Evolutionary conservation across 2,113 vertebrate genomes (phyloP).

Genomic region (Garra rufa): DNA sequence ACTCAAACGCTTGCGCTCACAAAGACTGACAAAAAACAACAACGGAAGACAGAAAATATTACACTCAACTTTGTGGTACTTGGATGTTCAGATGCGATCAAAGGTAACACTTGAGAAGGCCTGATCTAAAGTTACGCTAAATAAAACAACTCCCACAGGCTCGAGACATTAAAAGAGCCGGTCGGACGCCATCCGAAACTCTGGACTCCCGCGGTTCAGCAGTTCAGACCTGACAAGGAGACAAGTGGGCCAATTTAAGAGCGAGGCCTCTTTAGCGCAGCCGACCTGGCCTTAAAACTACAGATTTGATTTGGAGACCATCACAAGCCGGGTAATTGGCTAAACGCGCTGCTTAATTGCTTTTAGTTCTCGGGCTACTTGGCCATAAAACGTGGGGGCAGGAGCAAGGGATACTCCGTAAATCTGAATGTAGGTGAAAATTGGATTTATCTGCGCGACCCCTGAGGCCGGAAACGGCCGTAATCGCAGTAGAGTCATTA

Average conservation of each 20-base stretch:
- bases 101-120: background rate
- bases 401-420: conserved; percentile 31
- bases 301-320: conserved; percentile 59
- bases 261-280: conserved; percentile 52
- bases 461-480: conserved; percentile 51
- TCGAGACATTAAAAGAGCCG: background rate
- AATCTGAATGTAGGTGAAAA: conserved; percentile 59
- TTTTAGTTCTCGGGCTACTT: conserved; percentile 51
- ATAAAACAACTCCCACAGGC: background rate
- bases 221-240: conserved; percentile 59
- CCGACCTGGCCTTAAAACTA: conserved; percentile 50
- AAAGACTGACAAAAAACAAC: background rate
- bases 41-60: background rate
- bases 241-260: conserved; percentile 57
- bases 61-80: background rate
- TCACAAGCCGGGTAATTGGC: conserved; percentile 51
- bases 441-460: conserved; percentile 54
- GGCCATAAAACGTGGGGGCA: conserved; percentile 44
- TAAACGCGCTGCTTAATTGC: conserved; percentile 55
- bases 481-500: conserved; percentile 50
- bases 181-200: background rate
- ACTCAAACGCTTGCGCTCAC: background rate
- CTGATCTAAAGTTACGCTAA: background rate
- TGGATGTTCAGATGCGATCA: background rate
- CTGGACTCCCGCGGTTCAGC: conserved; percentile 46